These are phyloP conservation scores for Darevskia mixta DNA, from an alignment of 2,797 vertebrate species.

Conservation along the genomic window DNA sequence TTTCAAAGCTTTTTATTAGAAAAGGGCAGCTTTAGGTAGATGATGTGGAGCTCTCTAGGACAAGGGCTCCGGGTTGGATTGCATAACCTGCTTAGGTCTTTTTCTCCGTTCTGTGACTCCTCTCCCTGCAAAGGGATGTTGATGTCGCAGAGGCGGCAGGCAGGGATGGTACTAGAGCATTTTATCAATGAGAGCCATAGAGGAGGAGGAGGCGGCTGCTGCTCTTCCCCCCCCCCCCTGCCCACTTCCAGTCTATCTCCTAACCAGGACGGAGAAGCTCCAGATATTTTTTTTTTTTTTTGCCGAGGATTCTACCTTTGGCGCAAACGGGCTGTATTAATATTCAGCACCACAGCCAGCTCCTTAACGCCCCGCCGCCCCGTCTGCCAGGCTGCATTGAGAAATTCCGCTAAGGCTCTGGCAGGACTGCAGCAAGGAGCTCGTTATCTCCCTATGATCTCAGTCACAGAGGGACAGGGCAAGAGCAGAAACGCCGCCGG, in stretches of 20 bases:
- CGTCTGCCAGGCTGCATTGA: conserved; percentile 30
- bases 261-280: conserved; percentile 5
- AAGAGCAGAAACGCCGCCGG: background rate
- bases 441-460: background rate
- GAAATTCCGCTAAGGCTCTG: background rate
- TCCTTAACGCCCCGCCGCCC: conserved; percentile 21
- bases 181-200: conserved; percentile 8
- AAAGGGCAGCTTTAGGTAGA: background rate
- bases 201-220: background rate
- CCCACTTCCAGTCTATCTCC: background rate
- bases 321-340: conserved; percentile 40
- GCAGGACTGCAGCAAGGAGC: background rate
- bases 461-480: background rate
- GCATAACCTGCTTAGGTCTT: background rate
- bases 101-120: too few species aligned
- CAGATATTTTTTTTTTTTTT: background rate
- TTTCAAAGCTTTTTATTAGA: background rate
- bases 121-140: background rate
- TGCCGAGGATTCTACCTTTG: conserved; percentile 24
- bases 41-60: background rate
- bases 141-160: conserved; percentile 16
- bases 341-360: conserved; percentile 53
- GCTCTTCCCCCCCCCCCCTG: background rate
- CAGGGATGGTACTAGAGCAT: background rate
- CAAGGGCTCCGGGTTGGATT: background rate